phyloP scores from a whole-genome alignment of 2,888 invertebrate genomes.

The Megaustenia siamemsis region DNA sequence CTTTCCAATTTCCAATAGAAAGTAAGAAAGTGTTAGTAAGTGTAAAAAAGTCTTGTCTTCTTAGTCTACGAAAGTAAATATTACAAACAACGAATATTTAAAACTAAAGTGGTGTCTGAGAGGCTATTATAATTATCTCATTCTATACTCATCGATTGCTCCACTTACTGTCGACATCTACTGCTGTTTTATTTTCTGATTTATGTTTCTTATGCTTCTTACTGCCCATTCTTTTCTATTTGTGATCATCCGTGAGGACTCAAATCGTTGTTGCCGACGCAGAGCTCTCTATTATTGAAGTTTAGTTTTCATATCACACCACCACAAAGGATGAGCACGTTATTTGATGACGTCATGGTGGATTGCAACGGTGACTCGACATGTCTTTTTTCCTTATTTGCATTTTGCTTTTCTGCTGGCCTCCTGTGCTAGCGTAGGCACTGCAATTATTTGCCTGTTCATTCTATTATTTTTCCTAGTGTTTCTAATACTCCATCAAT shows the following conservation, averaged over 20 bases:
- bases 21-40: too few relatives aligned
- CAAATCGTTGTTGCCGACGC: neutral
- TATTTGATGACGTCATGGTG: neutral
- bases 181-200: constrained; percentile 52
- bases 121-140: too few relatives aligned
- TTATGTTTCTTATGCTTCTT: constrained; percentile 59
- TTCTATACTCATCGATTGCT: too few relatives aligned
- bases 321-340: neutral
- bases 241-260: neutral
- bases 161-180: constrained; percentile 57
- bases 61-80: too few relatives aligned
- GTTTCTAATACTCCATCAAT: too few relatives aligned
- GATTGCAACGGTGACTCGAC: neutral
- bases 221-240: constrained; percentile 51
- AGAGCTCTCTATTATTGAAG: neutral
- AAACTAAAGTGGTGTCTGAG: too few relatives aligned
- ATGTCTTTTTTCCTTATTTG: neutral
- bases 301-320: neutral
- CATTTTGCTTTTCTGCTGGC: neutral
- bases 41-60: too few relatives aligned
- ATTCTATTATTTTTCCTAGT: too few relatives aligned
- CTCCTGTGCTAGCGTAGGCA: too few relatives aligned
- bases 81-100: too few relatives aligned
- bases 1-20: too few relatives aligned
- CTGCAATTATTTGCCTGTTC: too few relatives aligned